Conservation (phyloP, 2,797 vertebrate genomes). For the Esox masquinongy region DNA sequence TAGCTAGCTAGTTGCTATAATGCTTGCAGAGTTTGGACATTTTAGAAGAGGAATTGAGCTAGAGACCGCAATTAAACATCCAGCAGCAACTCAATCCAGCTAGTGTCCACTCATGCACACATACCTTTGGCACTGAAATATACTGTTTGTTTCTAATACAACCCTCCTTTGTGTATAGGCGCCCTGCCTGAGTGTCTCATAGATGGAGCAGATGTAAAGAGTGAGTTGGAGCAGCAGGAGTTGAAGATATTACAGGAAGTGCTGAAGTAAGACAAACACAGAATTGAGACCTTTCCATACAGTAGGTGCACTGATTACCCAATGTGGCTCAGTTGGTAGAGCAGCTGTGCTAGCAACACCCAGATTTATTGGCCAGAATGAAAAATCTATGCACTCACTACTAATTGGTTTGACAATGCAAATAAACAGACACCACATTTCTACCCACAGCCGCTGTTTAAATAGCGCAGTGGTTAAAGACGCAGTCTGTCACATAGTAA, state of each 20-base stretch:
- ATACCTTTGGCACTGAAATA: neutral
- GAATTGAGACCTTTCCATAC: neutral
- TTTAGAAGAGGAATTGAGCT: no score
- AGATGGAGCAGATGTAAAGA: slow-evolving; percentile 88
- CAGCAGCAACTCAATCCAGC: neutral
- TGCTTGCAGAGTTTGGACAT: no score
- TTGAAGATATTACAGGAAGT: slow-evolving; percentile 94
- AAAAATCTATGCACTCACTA: no score
- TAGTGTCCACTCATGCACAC: neutral
- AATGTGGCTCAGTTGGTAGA: neutral
- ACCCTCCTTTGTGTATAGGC: slow-evolving; percentile 66
- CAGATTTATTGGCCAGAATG: no score
- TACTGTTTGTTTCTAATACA: neutral
- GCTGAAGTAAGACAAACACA: slow-evolving; percentile 79
- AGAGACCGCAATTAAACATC: no score
- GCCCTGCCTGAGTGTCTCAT: slow-evolving; percentile 93
- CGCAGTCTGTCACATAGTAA: no score
- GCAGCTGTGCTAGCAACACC: no score
- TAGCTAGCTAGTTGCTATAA: no score
- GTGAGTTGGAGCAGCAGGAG: slow-evolving; percentile 92
- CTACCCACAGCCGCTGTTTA: no score
- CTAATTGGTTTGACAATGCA: no score
- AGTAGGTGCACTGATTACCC: neutral
- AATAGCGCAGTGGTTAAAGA: no score
- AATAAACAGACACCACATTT: neutral